Evolutionary conservation across 2,888 invertebrate species (phyloP).

Genomic region (Xylota sylvarum): DNA sequence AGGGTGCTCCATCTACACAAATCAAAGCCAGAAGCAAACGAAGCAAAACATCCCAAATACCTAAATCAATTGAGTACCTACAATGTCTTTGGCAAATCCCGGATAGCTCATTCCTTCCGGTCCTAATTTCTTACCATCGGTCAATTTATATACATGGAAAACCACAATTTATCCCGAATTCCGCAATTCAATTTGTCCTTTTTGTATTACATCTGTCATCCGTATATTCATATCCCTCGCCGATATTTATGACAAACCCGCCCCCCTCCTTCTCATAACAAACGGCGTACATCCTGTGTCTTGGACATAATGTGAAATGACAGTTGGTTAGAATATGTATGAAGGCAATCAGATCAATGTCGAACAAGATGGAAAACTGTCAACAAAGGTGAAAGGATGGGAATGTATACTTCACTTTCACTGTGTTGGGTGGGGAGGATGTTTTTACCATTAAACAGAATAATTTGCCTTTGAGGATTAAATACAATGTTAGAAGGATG

Average conservation of each 20-base stretch:
- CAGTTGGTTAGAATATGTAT: background rate
- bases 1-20: conserved; percentile 10
- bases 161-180: conserved; percentile 27
- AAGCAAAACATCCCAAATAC: conserved; percentile 26
- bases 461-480: conserved; percentile 11
- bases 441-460: background rate
- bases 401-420: background rate
- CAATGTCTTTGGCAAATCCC: conserved; percentile 3
- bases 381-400: conserved; percentile 10
- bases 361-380: conserved; percentile 30
- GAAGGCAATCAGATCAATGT: conserved; percentile 13
- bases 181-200: conserved; percentile 17
- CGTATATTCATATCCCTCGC: conserved; percentile 6
- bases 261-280: background rate
- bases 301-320: conserved; percentile 8
- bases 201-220: conserved; percentile 9
- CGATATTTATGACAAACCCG: background rate
- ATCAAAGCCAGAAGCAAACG: conserved; percentile 28
- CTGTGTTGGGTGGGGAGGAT: background rate
- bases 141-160: background rate
- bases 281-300: background rate
- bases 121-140: conserved; percentile 26
- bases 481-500: background rate
- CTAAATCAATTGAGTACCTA: conserved; percentile 34
- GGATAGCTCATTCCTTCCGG: conserved; percentile 8